Evolutionary conservation across 2,888 invertebrate species (phyloP).

Genomic region (Platerodrilus igneus): DNA sequence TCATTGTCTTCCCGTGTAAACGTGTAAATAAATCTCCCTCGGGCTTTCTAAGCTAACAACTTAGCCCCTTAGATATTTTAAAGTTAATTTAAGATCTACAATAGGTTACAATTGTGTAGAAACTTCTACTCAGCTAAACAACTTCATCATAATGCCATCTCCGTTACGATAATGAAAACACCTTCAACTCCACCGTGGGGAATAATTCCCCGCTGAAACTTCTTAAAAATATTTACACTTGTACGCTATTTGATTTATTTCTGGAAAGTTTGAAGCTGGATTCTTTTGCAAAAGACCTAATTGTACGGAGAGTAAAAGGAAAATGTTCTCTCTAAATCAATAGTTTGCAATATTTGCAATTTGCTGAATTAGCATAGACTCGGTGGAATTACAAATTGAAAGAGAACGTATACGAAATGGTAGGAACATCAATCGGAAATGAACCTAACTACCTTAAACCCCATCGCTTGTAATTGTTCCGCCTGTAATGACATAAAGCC

Average conservation of each 20-base stretch:
- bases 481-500: constrained; percentile 28
- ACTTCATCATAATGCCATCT: constrained; percentile 38
- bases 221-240: no score
- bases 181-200: no score
- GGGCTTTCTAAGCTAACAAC: constrained; percentile 32
- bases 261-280: no score
- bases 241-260: no score
- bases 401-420: constrained; percentile 19
- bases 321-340: no score
- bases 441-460: constrained; percentile 23
- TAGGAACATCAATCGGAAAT: constrained; percentile 25
- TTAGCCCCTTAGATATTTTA: constrained; percentile 37
- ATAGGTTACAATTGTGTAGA: constrained; percentile 43
- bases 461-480: constrained; percentile 29
- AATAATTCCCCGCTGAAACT: no score
- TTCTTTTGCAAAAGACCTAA: no score
- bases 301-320: no score
- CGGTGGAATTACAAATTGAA: constrained; percentile 20
- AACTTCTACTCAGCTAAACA: constrained; percentile 43
- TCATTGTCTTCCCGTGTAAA: no score
- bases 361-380: no score
- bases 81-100: constrained; percentile 44
- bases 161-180: constrained; percentile 25
- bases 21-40: constrained; percentile 37
- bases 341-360: no score